A percentile compares a stretch with the other conserved stretches of the same genome.
Conservation (phyloP, 1,140 invertebrate genomes). For the Belonocnema kinseyi region DNA sequence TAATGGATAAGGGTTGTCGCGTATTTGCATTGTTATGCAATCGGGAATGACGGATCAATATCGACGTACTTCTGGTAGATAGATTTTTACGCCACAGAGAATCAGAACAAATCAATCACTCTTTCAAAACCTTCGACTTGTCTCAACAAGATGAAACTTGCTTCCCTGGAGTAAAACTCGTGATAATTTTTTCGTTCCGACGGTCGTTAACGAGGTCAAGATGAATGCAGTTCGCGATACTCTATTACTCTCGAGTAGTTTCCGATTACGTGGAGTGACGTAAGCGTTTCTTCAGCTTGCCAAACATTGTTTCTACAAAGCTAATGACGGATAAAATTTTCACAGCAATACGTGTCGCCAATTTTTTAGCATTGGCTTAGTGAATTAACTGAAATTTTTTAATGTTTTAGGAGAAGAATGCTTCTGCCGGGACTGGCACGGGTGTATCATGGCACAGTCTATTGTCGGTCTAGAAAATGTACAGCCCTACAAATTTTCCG, state of each 20-base stretch:
- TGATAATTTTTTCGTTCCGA: background rate
- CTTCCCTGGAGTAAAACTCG: background rate
- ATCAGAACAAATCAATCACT: background rate
- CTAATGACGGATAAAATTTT: background rate
- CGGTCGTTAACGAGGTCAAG: background rate
- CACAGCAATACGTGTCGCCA: background rate
- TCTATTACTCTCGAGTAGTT: constrained; percentile 3
- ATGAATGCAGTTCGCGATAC: constrained; percentile 6
- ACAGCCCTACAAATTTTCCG: constrained; percentile 95
- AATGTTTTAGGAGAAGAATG: constrained; percentile 81
- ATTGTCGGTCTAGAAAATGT: constrained; percentile 93
- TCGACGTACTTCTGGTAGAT: constrained; percentile 7
- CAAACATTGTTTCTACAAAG: constrained; percentile 9
- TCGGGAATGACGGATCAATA: constrained; percentile 13
- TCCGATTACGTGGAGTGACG: constrained; percentile 13
- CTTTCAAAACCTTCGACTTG: background rate
- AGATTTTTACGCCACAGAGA: background rate
- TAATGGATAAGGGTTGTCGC: background rate
- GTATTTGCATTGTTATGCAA: constrained; percentile 26
- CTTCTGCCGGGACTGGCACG: constrained; percentile 94
- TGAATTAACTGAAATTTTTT: background rate
- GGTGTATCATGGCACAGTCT: constrained; percentile 95
- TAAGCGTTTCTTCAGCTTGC: background rate
- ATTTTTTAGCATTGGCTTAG: background rate
- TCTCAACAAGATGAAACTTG: background rate